Percentiles rank a stretch among this genome's conserved stretches.
phyloP scores from a whole-genome alignment of 2,113 vertebrate species.

The Antennarius striatus region DNA sequence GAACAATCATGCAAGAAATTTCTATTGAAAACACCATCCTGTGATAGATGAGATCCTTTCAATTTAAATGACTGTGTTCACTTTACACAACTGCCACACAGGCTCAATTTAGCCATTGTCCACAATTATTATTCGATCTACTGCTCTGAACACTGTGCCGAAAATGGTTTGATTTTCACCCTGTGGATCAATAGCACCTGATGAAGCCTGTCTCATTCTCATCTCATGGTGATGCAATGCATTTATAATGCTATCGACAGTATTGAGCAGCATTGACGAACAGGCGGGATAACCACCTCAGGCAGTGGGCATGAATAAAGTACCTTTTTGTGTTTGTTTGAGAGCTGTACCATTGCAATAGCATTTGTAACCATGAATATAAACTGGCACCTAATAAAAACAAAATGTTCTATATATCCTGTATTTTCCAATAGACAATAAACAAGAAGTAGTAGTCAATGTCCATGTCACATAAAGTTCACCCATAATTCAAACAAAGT shows the following conservation, averaged over 20 bases:
- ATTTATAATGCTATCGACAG: conserved; percentile 69
- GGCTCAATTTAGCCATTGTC: conserved; percentile 63
- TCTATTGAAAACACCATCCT: conserved; percentile 24
- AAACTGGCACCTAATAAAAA: neutral
- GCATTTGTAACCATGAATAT: conserved; percentile 50
- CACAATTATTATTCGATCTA: conserved; percentile 70
- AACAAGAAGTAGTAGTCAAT: no score
- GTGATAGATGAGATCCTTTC: conserved; percentile 58
- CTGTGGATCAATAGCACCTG: conserved; percentile 68
- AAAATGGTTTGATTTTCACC: conserved; percentile 72
- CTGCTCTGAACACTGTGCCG: conserved; percentile 52
- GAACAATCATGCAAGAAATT: conserved; percentile 23
- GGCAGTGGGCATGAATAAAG: conserved; percentile 40
- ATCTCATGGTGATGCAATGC: conserved; percentile 51
- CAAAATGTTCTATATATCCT: no score
- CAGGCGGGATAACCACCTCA: conserved; percentile 47
- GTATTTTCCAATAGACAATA: no score
- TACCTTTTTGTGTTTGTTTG: conserved; percentile 40
- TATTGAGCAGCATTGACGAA: conserved; percentile 70
- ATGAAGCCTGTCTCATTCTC: conserved; percentile 57
- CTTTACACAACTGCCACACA: conserved; percentile 44
- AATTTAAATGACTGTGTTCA: conserved; percentile 54
- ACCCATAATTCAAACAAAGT: no score
- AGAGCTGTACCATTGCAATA: conserved; percentile 47
- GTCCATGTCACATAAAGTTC: no score